A percentile compares a stretch with the other conserved stretches of the same genome.
phyloP scores from a whole-genome alignment of 2,888 invertebrate species.

The Eumerus sabulonum region DNA sequence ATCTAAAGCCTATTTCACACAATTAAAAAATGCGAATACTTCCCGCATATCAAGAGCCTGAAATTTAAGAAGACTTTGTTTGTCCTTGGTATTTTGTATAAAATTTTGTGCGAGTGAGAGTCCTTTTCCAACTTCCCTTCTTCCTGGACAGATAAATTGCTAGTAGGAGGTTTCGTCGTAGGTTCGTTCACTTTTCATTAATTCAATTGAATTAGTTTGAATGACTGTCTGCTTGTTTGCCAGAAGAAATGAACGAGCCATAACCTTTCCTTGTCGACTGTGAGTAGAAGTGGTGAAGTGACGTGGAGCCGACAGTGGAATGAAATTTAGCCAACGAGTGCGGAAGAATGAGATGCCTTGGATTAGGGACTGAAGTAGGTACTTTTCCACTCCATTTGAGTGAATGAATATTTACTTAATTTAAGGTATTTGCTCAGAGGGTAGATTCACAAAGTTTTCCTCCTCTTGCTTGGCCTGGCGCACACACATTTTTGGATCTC shows the following conservation, averaged over 20 bases:
- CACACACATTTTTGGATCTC: neutral
- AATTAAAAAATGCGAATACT: conserved; percentile 55
- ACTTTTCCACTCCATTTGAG: conserved; percentile 68
- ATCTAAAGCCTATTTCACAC: conserved; percentile 31
- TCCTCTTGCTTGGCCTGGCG: neutral
- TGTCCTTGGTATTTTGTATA: conserved; percentile 34
- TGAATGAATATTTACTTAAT: conserved; percentile 69
- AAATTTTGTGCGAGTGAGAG: no score
- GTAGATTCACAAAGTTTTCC: conserved; percentile 54
- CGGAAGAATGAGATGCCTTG: conserved; percentile 35
- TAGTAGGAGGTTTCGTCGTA: conserved; percentile 31
- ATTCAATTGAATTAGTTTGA: conserved; percentile 69
- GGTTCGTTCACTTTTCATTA: conserved; percentile 69
- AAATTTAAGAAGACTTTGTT: conserved; percentile 56
- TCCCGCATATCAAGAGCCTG: conserved; percentile 36
- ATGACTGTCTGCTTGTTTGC: conserved; percentile 66
- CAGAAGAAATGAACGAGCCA: conserved; percentile 57
- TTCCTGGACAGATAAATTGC: conserved; percentile 1
- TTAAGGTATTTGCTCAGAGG: conserved; percentile 64
- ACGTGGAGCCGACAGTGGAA: conserved; percentile 28
- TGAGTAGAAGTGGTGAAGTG: conserved; percentile 2
- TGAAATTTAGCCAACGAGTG: conserved; percentile 44
- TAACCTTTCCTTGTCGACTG: conserved; percentile 26
- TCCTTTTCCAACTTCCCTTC: conserved; percentile 12
- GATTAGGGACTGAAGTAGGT: conserved; percentile 65